Percentiles rank a stretch among this genome's conserved stretches.
Evolutionary conservation across 1,140 invertebrate species (phyloP).

Genomic region (Kradibia gibbosae): DNA sequence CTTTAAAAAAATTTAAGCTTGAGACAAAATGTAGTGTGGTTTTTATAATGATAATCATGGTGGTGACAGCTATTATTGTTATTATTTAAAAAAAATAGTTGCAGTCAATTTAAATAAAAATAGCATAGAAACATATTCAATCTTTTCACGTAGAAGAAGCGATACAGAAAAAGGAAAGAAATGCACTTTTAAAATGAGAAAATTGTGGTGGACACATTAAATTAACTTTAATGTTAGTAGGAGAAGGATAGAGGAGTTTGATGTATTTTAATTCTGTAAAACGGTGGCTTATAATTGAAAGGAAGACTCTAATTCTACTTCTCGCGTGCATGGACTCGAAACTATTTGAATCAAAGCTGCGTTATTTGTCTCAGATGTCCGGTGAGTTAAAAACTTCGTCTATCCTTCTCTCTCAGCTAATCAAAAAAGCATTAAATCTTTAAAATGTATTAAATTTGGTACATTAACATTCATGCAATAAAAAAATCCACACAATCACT

Average conservation of each 20-base stretch:
- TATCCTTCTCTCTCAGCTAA: constrained; percentile 69
- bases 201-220: constrained; percentile 34
- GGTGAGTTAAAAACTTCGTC: constrained; percentile 70
- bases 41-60: neutral
- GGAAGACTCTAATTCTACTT: constrained; percentile 49
- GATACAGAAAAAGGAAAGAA: constrained; percentile 36
- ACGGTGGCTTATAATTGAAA: constrained; percentile 54
- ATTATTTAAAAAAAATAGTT: neutral
- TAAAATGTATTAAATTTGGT: too few relatives aligned
- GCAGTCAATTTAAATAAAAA: neutral
- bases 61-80: neutral
- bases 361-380: constrained; percentile 43
- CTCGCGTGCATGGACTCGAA: constrained; percentile 36
- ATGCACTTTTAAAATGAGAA: constrained; percentile 50
- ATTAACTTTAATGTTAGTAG: constrained; percentile 55
- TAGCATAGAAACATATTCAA: constrained; percentile 3
- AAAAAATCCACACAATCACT: too few relatives aligned
- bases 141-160: neutral
- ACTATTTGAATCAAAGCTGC: constrained; percentile 23
- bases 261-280: constrained; percentile 32
- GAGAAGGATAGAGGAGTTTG: constrained; percentile 72
- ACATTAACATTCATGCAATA: too few relatives aligned
- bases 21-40: constrained; percentile 18
- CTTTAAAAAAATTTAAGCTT: too few relatives aligned
- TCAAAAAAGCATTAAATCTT: too few relatives aligned